phyloP scores from a whole-genome alignment of 2,888 invertebrate genomes.

The Sarcophaga caerulescens region DNA sequence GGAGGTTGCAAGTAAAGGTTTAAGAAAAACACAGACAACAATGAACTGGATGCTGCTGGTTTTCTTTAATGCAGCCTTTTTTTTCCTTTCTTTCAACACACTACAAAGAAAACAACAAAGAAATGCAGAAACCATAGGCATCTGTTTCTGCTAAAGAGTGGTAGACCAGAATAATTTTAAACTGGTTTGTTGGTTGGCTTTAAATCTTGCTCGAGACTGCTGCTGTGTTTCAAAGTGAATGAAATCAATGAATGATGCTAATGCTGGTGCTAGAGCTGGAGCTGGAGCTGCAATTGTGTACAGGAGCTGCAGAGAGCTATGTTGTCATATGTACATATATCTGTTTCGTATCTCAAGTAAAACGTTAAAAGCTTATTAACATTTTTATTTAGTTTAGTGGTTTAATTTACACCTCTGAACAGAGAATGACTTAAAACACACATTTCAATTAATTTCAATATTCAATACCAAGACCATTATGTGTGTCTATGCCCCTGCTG shows the following conservation, averaged over 20 bases:
- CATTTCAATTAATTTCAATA: constrained; percentile 47
- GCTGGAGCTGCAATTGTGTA: neutral
- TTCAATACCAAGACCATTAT: neutral
- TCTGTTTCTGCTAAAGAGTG: constrained; percentile 33
- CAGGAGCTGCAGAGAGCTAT: neutral
- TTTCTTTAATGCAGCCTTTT: constrained; percentile 36
- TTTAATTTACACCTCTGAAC: constrained; percentile 62
- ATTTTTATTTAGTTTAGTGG: constrained; percentile 63
- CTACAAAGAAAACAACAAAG: neutral
- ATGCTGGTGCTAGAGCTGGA: neutral
- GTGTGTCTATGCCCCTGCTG: too few species aligned
- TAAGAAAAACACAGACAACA: constrained; percentile 27
- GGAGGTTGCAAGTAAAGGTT: constrained; percentile 41
- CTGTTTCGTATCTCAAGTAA: neutral
- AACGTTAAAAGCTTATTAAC: constrained; percentile 59
- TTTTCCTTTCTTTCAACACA: constrained; percentile 2
- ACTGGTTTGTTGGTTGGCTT: constrained; percentile 37
- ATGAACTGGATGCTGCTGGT: constrained; percentile 44
- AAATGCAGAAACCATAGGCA: constrained; percentile 12
- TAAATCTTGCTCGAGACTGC: neutral
- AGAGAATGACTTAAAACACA: neutral
- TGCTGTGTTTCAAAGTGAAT: neutral
- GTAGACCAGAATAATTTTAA: constrained; percentile 50
- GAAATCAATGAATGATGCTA: neutral
- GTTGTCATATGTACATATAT: neutral